Percentiles rank a stretch among this genome's conserved stretches.
Conservation (phyloP, 1,140 invertebrate species). For the Scylla paramamosain region DNA sequence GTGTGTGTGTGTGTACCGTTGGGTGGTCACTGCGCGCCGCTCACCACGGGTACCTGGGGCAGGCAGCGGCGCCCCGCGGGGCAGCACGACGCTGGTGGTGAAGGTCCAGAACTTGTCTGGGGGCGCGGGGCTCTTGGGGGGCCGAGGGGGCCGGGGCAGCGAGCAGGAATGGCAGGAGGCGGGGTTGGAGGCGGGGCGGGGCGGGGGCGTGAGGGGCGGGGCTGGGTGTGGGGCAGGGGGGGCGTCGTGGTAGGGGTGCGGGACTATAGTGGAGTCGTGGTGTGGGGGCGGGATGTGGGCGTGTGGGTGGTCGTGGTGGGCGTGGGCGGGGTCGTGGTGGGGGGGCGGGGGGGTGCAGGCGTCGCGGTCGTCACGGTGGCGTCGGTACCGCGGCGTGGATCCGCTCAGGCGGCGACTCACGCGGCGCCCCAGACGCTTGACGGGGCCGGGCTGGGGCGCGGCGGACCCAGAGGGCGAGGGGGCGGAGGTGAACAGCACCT, state of each 20-base stretch:
- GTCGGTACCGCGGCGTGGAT: not conserved
- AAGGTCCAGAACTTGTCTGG: slow-evolving; percentile 73
- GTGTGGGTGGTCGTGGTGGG: too few species aligned
- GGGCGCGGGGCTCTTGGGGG: slow-evolving; percentile 32
- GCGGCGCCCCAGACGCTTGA: not conserved
- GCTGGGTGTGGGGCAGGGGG: not conserved
- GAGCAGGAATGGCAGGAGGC: slow-evolving; percentile 11
- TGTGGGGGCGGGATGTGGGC: too few species aligned
- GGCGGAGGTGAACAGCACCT: not conserved
- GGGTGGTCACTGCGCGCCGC: not conserved
- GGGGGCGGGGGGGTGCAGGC: not conserved
- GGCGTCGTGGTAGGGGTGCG: too few species aligned
- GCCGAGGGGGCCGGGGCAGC: slow-evolving; percentile 48
- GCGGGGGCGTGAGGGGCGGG: slow-evolving; percentile 32
- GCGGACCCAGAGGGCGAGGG: not conserved
- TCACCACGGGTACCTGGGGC: not conserved
- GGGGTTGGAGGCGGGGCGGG: slow-evolving; percentile 39
- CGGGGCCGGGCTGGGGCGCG: slow-evolving; percentile 29
- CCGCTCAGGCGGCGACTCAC: not conserved
- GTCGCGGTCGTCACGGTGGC: not conserved
- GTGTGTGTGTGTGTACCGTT: not conserved
- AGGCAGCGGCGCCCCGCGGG: not conserved
- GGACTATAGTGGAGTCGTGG: too few species aligned
- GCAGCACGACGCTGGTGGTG: slow-evolving; percentile 68
- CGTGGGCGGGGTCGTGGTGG: not conserved